phyloP scores from a whole-genome alignment of 2,888 invertebrate species.

The Arrhopalites spinosus region DNA sequence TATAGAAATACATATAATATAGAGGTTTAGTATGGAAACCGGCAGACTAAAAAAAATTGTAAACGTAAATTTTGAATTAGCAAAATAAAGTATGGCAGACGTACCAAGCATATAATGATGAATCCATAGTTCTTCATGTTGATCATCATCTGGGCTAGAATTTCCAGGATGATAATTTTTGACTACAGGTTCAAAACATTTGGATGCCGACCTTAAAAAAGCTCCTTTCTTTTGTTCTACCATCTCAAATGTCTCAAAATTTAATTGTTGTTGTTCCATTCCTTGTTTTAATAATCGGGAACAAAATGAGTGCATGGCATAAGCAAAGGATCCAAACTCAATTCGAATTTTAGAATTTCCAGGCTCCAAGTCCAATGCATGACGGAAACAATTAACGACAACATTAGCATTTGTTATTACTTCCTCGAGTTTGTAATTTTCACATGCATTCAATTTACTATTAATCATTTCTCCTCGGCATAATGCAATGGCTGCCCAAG shows the following conservation, averaged over 20 bases:
- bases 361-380: constrained; percentile 76
- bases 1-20: too few relatives aligned
- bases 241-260: constrained; percentile 64
- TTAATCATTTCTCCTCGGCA: constrained; percentile 78
- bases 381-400: constrained; percentile 79
- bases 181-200: constrained; percentile 70
- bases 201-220: constrained; percentile 76
- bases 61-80: too few relatives aligned
- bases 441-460: constrained; percentile 72
- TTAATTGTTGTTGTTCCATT: constrained; percentile 59
- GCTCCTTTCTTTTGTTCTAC: constrained; percentile 77
- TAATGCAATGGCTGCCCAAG: constrained; percentile 90
- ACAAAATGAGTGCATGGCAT: constrained; percentile 87
- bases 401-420: constrained; percentile 68
- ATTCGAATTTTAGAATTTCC: constrained; percentile 80
- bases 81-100: too few relatives aligned
- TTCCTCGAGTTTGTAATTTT: constrained; percentile 57
- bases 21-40: too few relatives aligned
- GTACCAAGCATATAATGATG: constrained; percentile 91
- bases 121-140: constrained; percentile 86
- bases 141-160: constrained; percentile 60
- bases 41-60: too few relatives aligned
- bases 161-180: constrained; percentile 9
- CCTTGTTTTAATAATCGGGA: constrained; percentile 75
- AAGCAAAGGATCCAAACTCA: constrained; percentile 88